Percentiles rank a stretch among this genome's conserved stretches.
phyloP scores from a whole-genome alignment of 2,797 vertebrate species.

The Brachyalestes nurse region DNA sequence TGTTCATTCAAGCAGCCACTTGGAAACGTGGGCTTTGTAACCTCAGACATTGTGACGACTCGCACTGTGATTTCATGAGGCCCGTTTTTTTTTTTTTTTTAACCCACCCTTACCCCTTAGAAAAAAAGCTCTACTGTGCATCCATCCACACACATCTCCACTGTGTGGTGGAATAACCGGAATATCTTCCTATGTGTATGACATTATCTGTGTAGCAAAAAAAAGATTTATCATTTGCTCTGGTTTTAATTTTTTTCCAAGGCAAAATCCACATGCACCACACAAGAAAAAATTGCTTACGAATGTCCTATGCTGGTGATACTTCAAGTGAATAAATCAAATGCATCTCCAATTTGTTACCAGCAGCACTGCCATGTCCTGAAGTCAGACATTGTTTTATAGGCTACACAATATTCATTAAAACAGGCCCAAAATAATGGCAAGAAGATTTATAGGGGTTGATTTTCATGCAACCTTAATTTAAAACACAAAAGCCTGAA shows the following conservation, averaged over 20 bases:
- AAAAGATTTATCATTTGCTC: slow-evolving; percentile 18
- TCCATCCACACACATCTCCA: slow-evolving; percentile 16
- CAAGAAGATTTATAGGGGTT: too few relatives aligned
- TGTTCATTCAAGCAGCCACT: slow-evolving; percentile 27
- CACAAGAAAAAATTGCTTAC: slow-evolving; percentile 3
- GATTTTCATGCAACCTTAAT: not conserved
- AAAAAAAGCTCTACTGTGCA: slow-evolving; percentile 43
- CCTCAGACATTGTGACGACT: slow-evolving; percentile 44
- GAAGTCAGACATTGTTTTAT: not conserved
- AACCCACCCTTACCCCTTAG: slow-evolving; percentile 4
- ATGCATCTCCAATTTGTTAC: not conserved
- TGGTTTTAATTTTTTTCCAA: slow-evolving; percentile 43
- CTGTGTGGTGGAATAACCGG: slow-evolving; percentile 19
- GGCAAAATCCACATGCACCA: not conserved
- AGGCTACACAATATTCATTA: too few relatives aligned
- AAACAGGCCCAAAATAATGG: slow-evolving; percentile 3
- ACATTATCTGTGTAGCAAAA: slow-evolving; percentile 18
- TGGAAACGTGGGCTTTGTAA: slow-evolving; percentile 44
- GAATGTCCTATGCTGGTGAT: slow-evolving; percentile 18
- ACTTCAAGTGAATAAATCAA: not conserved
- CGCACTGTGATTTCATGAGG: slow-evolving; percentile 11
- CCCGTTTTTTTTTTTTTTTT: slow-evolving; percentile 8
- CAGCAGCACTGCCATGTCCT: not conserved
- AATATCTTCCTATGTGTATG: slow-evolving; percentile 28
- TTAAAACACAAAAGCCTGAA: not conserved